A percentile compares a stretch with the other conserved stretches of the same genome.
phyloP scores from a whole-genome alignment of 2,888 invertebrate genomes.

The Lepas anatifera region DNA sequence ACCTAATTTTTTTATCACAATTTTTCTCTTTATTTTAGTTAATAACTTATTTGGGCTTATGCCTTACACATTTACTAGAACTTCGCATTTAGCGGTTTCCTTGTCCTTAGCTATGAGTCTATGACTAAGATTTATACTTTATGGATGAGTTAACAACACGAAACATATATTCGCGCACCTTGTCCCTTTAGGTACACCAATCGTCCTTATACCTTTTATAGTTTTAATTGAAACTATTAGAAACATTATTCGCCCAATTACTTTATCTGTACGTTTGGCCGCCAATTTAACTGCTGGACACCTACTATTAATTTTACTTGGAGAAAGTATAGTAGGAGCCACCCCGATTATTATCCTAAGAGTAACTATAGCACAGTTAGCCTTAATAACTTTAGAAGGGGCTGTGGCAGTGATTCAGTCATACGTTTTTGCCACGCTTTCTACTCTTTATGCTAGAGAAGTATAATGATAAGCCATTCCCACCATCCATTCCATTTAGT shows the following conservation, averaged over 20 bases:
- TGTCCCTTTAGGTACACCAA: constrained; percentile 54
- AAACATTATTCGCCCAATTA: not conserved
- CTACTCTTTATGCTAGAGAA: no score
- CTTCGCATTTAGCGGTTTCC: constrained; percentile 49
- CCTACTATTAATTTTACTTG: not conserved
- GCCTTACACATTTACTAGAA: constrained; percentile 56
- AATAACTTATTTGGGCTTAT: constrained; percentile 57
- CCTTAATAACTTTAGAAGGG: no score
- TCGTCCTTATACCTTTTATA: constrained; percentile 53
- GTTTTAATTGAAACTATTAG: constrained; percentile 27
- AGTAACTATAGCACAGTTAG: no score
- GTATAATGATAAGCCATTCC: no score
- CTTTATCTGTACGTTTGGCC: not conserved
- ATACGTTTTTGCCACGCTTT: no score
- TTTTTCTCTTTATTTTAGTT: constrained; percentile 48
- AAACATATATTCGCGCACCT: constrained; percentile 53
- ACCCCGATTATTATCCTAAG: no score
- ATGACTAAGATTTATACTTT: constrained; percentile 53
- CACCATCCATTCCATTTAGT: no score
- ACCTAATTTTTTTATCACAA: constrained; percentile 39
- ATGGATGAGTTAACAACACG: constrained; percentile 48
- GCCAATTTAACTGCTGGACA: not conserved
- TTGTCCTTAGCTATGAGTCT: constrained; percentile 47
- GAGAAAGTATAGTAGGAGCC: not conserved
- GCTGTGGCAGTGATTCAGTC: no score